phyloP scores from a whole-genome alignment of 2,797 vertebrate genomes.

The Sphenodon punctatus region DNA sequence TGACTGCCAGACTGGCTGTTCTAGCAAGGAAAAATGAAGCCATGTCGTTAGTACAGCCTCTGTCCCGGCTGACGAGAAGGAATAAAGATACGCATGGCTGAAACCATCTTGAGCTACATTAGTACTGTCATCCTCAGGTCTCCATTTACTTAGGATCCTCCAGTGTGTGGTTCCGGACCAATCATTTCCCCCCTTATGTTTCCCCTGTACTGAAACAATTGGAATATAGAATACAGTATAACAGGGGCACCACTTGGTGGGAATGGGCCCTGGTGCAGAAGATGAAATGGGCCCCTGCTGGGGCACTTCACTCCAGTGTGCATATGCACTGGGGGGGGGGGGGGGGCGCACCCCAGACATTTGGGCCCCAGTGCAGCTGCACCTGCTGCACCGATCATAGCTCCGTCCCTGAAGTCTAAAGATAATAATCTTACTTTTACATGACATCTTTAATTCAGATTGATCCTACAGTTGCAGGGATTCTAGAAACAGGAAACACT shows the following conservation, averaged over 20 bases:
- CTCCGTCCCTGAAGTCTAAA: accelerated
- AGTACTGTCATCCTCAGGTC: neutral
- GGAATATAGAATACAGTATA: no score
- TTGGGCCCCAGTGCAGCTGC: no score
- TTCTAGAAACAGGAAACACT: neutral
- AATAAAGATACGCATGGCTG: neutral
- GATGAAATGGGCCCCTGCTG: no score
- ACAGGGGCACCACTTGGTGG: no score
- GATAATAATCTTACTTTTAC: neutral
- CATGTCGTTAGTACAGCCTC: neutral
- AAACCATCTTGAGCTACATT: neutral
- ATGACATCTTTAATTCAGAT: neutral
- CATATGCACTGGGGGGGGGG: no score
- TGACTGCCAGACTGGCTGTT: neutral
- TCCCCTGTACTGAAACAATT: neutral
- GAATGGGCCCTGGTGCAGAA: no score
- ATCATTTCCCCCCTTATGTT: neutral
- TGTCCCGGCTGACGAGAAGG: conserved; percentile 1
- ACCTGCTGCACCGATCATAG: no score
- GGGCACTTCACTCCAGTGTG: no score
- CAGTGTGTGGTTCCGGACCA: neutral
- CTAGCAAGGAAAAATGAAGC: neutral
- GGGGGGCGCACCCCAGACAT: no score
- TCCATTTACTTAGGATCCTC: neutral
- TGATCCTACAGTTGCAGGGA: neutral